Base-by-base conservation (phyloP, 2,888 invertebrate genomes). In the Gymnoscelis rufifasciata region DNA sequence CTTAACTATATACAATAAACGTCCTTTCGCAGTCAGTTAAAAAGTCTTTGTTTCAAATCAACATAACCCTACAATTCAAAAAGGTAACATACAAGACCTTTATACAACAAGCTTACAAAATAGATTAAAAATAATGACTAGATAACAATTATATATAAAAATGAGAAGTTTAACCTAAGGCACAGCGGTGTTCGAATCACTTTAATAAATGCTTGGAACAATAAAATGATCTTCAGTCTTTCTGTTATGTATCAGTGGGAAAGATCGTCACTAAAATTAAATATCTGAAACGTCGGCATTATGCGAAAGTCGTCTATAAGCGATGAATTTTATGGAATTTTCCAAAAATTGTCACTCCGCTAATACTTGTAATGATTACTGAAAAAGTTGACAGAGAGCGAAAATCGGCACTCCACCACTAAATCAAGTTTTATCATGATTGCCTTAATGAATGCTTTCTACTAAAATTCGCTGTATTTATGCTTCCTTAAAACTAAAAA, bases 161-260 rank as follows among this genome's bases (percentile, higher is more conserved):
- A 23, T 28, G 40, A 55, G 13, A 80, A 82, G 76, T 75, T 70
- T 77, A 47, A 47, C 57, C 68, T 82, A 87, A 87, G 87, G 87
- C 87, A 87, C 87, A 84, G 84, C 82, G 76, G 69, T 62, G 68
- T 73, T 70, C 56, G 64, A 74, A 77, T 83, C 80, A 81, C 73
- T 73, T 75, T 60, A 69, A 69, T 86, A 83, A 86, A 86, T 86
- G 83, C 83, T 73, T 74, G 75, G 78, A 83, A 82, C 78, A 74
- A 71, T 68, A 71, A 71, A 73, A 72, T 78, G 74, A 77, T 79
- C 67, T 69, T 87, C 87, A 87, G 87, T 87, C 86, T 87, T 84
- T 67, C 60, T 72, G 74, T 71, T 72, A 74, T 81, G 73, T 74
- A 62, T 74, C 76, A 75, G 71, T 36, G 39, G 47, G 23, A 38